These are phyloP conservation scores for Sinhomidia bicolor DNA, from an alignment of 2,888 invertebrate species.

Conservation along the genomic window DNA sequence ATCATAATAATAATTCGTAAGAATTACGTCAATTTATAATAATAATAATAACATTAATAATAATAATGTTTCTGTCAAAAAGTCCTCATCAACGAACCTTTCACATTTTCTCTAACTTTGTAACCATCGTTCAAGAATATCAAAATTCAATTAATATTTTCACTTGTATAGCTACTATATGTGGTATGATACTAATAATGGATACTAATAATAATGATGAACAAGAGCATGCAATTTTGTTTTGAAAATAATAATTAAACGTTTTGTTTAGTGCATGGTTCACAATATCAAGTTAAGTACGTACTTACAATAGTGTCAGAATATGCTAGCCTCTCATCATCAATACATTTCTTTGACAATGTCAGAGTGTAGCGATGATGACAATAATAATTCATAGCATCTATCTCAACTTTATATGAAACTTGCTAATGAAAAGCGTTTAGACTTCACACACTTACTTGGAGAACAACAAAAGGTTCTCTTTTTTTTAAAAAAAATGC, in stretches of 20 bases:
- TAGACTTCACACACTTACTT: no score
- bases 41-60: neutral
- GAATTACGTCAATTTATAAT: slow-evolving; percentile 1
- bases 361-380: no score
- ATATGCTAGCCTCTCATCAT: slow-evolving; percentile 12
- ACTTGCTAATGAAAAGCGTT: no score
- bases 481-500: neutral
- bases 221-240: neutral
- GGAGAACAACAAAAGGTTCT: no score
- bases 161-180: neutral
- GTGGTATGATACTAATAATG: neutral
- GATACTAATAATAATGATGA: neutral
- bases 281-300: neutral
- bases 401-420: no score
- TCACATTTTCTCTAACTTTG: neutral
- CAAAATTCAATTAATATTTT: neutral
- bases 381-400: no score
- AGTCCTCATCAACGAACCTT: neutral
- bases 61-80: neutral
- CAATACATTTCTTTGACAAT: no score
- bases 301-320: neutral
- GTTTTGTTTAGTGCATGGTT: neutral
- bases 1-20: neutral
- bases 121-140: neutral
- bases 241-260: neutral